phyloP scores from a whole-genome alignment of 1,140 invertebrate species.

The Augochlora pura region DNA sequence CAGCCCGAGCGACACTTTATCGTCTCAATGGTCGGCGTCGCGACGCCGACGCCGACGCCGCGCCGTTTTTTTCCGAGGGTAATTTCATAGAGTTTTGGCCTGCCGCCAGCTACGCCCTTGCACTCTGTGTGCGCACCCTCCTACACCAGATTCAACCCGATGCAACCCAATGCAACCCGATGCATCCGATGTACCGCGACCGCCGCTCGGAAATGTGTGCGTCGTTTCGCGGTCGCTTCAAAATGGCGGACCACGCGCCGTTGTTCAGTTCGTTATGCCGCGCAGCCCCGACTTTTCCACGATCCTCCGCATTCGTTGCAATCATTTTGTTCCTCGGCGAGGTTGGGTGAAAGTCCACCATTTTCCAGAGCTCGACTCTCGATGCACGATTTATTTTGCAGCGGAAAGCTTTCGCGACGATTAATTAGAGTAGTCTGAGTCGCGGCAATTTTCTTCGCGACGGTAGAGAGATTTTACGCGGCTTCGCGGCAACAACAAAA shows the following conservation, averaged over 20 bases:
- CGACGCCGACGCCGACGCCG: too few species aligned
- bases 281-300: too few species aligned
- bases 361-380: too few species aligned
- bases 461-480: too few species aligned
- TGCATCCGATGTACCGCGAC: slow-evolving; percentile 26
- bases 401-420: too few species aligned
- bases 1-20: not conserved
- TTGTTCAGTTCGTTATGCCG: not conserved
- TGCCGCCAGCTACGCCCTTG: slow-evolving; percentile 3
- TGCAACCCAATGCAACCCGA: not conserved
- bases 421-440: too few species aligned
- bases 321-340: too few species aligned
- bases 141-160: slow-evolving; percentile 3
- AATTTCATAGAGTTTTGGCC: slow-evolving; percentile 36
- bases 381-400: too few species aligned
- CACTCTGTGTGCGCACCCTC: not conserved
- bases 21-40: not conserved
- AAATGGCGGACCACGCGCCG: slow-evolving; percentile 44
- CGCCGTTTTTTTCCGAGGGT: slow-evolving; percentile 9
- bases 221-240: slow-evolving; percentile 29
- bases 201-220: slow-evolving; percentile 29
- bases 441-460: not conserved
- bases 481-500: too few species aligned
- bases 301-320: too few species aligned
- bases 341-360: too few species aligned